A percentile compares a stretch with the other conserved stretches of the same genome.
These are phyloP conservation scores for Polypterus senegalus DNA, from an alignment of 2,113 vertebrate species.

Conservation along the genomic window DNA sequence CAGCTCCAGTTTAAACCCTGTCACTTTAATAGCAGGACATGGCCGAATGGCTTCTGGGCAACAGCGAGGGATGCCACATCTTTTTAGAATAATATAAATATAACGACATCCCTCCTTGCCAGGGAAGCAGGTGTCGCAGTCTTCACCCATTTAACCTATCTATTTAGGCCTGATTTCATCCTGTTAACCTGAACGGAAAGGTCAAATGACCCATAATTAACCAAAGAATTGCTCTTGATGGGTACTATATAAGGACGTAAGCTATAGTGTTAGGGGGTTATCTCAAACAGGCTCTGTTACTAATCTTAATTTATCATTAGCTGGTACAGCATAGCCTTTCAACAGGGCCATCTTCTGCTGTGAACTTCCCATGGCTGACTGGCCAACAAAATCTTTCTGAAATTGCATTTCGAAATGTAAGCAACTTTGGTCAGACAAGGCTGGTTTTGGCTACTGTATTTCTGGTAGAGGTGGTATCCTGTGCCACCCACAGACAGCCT, in stretches of 20 bases:
- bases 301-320: slow-evolving; percentile 10
- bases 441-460: no score
- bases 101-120: slow-evolving; percentile 7
- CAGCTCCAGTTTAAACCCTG: no score
- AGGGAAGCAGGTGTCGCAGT: slow-evolving; percentile 23
- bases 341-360: neutral
- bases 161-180: slow-evolving; percentile 21
- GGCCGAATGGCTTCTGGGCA: no score
- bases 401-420: slow-evolving; percentile 17
- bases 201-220: slow-evolving; percentile 9
- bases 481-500: no score
- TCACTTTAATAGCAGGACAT: no score
- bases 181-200: slow-evolving; percentile 17
- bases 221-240: slow-evolving; percentile 1
- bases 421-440: neutral
- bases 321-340: neutral
- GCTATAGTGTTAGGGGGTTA: neutral
- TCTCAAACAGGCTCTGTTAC: slow-evolving; percentile 2
- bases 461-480: no score
- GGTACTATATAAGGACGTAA: slow-evolving; percentile 1
- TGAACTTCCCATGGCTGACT: slow-evolving; percentile 15
- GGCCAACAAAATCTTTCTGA: slow-evolving; percentile 15
- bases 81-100: neutral
- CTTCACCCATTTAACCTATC: slow-evolving; percentile 18
- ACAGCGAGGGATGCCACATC: no score